Evolutionary conservation across 2,797 vertebrate species (phyloP).

Genomic region (Epinephelus coioides): DNA sequence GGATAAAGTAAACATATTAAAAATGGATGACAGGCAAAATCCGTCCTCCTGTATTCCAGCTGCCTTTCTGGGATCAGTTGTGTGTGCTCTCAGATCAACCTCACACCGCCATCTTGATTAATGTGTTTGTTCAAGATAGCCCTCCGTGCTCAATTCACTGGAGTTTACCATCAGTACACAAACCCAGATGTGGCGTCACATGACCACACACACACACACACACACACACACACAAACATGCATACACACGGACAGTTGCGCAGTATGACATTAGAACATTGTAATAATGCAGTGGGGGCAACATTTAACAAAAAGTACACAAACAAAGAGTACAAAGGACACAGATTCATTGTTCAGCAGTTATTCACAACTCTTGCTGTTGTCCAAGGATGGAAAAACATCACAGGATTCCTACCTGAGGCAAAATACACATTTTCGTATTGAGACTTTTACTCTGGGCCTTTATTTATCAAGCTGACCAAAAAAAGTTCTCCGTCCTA

Average conservation of each 20-base stretch:
- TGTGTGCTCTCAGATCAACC: conserved; percentile 30
- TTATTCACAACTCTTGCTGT: neutral
- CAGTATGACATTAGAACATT: neutral
- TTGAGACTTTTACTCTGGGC: neutral
- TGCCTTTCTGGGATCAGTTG: conserved; percentile 20
- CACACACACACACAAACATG: neutral
- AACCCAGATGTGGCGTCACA: conserved; percentile 39
- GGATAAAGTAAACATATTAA: neutral
- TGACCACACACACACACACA: neutral
- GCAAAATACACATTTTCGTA: neutral
- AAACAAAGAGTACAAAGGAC: neutral
- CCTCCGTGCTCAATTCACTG: conserved; percentile 42
- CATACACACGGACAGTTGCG: neutral
- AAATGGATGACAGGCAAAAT: neutral
- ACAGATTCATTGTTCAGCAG: neutral
- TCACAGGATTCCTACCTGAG: neutral
- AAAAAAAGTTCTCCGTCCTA: neutral
- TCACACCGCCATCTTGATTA: conserved; percentile 56
- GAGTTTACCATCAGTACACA: conserved; percentile 63
- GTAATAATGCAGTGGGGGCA: neutral
- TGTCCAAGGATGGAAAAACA: conserved; percentile 4
- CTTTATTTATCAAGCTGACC: neutral
- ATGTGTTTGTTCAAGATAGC: conserved; percentile 77
- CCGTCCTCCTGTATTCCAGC: conserved; percentile 2
- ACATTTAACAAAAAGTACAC: neutral